Base-by-base conservation (phyloP, 2,113 vertebrate species). In the Parus major region DNA sequence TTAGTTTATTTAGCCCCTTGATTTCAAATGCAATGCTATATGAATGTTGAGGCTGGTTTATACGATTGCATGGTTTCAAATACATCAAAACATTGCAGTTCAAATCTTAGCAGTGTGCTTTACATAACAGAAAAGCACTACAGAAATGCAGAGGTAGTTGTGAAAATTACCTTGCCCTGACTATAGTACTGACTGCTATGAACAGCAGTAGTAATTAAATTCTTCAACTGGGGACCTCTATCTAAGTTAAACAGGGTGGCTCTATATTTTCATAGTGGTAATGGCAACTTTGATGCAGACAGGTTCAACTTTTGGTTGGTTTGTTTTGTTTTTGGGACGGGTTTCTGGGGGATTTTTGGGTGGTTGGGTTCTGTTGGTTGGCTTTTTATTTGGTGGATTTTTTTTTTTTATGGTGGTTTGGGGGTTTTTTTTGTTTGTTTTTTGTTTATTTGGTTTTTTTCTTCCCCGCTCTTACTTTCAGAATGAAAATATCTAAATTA, bases 1-100 rank as follows among this genome's bases (percentile, higher is more conserved):
- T 98, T 98, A 98, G 97, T 98, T 98, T 98, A 97, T 98, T 98
- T 97, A 97, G 98, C 97, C 97, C 98, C 93, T 97, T 98, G 96
- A 95, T 98, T 98, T 98, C 95, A 90, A 98, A 97, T 97, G 97
- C 98, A 97, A 95, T 96, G 97, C 97, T 98, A 96, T 94, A 78
- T 97, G 97, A 98, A 98, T 97, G 97, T 98, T 97, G 97, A 98
- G 98, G 97, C 97, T 97, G 97, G 97, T 98, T 94, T 97, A 97
- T 96, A 97, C 98, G 98, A 97, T 98, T 98, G 98, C 98, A 98
- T 98, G 97, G 93, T 98, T 97, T 97, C 97, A 86, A 97, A 95
- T 94, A 97, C 97, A 96, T 98, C 96, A 96, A 95, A 97, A 97
- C 96, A 88, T 95, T 95, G 95, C 95, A 92, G 86, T 95, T 97